Conservation (phyloP, 2,888 invertebrate species). For the Dascillus cervinus region DNA sequence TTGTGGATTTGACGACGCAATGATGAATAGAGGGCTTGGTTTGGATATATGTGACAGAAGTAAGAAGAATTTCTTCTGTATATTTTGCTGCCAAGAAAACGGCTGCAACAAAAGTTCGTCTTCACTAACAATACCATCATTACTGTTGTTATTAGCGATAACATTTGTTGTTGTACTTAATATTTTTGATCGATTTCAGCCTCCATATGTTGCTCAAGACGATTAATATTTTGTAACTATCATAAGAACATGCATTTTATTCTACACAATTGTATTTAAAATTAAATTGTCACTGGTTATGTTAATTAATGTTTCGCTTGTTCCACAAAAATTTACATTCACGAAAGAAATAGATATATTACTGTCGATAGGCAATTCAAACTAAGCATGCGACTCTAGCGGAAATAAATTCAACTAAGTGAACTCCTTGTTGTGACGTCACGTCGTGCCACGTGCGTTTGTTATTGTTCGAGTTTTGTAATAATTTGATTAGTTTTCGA, state of each 20-base stretch:
- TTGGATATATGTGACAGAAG: slow-evolving; percentile 39
- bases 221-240: not conserved
- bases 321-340: too few relatives aligned
- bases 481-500: too few relatives aligned
- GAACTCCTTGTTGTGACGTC: too few relatives aligned
- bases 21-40: slow-evolving; percentile 37
- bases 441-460: too few relatives aligned
- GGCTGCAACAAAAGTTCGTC: slow-evolving; percentile 38
- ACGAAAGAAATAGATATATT: too few relatives aligned
- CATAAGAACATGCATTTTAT: not conserved
- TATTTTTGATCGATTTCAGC: slow-evolving; percentile 18
- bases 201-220: slow-evolving; percentile 15
- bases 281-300: too few relatives aligned
- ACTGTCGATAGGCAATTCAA: too few relatives aligned
- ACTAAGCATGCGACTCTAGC: too few relatives aligned
- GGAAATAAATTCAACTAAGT: too few relatives aligned
- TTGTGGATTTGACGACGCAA: slow-evolving; percentile 40
- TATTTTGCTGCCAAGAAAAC: slow-evolving; percentile 39
- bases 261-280: too few relatives aligned
- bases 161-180: slow-evolving; percentile 12
- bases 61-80: slow-evolving; percentile 40
- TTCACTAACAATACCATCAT: slow-evolving; percentile 5
- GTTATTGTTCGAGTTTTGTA: too few relatives aligned
- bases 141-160: slow-evolving; percentile 6
- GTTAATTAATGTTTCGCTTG: too few relatives aligned